Evolutionary conservation across 2,113 vertebrate genomes (phyloP).

Genomic region (Nycticryphes semicollaris): DNA sequence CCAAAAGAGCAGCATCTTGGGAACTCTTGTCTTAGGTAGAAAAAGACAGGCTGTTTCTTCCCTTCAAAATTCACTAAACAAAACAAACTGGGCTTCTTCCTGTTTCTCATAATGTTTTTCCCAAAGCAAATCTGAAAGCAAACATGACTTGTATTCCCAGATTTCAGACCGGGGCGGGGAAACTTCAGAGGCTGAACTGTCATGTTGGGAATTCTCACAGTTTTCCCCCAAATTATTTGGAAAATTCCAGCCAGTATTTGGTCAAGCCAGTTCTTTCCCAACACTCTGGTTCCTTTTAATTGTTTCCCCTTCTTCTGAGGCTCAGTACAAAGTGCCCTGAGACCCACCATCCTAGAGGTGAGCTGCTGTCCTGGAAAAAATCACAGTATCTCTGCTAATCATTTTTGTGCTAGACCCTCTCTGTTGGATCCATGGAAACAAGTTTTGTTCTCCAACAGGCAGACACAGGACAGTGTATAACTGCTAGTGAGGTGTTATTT

Average conservation of each 20-base stretch:
- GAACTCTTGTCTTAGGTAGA: neutral
- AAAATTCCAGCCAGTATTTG: neutral
- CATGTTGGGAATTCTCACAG: neutral
- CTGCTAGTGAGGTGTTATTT: neutral
- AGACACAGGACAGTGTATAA: neutral
- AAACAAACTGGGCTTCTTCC: conserved; percentile 22
- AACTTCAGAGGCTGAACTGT: neutral
- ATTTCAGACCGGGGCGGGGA: neutral
- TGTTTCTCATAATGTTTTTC: neutral
- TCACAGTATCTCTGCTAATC: accelerated
- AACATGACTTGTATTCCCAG: neutral
- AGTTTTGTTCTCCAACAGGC: neutral
- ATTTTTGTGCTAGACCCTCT: neutral
- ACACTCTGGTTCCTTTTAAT: neutral
- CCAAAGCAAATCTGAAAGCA: neutral
- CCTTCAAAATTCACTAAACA: neutral
- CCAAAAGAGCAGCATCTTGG: neutral
- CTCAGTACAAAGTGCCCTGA: neutral
- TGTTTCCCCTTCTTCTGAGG: neutral
- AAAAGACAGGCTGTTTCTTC: neutral
- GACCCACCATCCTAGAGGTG: neutral
- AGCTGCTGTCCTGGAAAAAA: neutral
- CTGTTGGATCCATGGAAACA: neutral
- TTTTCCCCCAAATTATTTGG: neutral
- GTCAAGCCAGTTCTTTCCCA: neutral